These are phyloP conservation scores for Calameuta pallipes DNA, from an alignment of 2,888 invertebrate species.

Conservation along the genomic window DNA sequence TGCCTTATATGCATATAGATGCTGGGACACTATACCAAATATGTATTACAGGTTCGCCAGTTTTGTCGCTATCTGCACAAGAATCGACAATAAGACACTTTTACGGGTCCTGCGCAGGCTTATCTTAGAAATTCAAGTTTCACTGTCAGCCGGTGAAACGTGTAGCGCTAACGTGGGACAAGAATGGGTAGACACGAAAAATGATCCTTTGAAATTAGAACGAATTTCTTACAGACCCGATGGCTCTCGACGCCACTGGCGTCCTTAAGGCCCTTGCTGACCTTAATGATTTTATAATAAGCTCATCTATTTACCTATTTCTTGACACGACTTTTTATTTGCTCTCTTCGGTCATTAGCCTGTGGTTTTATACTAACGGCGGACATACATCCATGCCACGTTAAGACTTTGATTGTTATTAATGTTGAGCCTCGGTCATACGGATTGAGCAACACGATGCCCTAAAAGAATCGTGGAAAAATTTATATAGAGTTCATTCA, in stretches of 20 bases:
- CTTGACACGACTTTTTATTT: conserved; percentile 21
- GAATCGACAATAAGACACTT: not conserved
- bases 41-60: not conserved
- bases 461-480: not conserved
- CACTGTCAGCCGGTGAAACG: not conserved
- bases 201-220: not conserved
- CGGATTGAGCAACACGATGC: not conserved
- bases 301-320: conserved; percentile 31
- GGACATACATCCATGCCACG: conserved; percentile 12
- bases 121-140: not conserved
- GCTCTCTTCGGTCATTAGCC: conserved; percentile 21
- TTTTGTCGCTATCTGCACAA: not conserved
- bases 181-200: not conserved
- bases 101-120: not conserved
- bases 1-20: conserved; percentile 44
- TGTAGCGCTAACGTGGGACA: not conserved
- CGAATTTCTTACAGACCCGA: not conserved
- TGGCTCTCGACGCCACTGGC: not conserved
- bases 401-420: conserved; percentile 21
- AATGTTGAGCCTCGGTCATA: conserved; percentile 3
- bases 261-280: conserved; percentile 23
- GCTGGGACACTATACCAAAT: not conserved
- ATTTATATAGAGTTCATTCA: not conserved
- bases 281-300: conserved; percentile 56
- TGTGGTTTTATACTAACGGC: conserved; percentile 16